Conservation (phyloP, 2,888 invertebrate genomes). For the Marronus borbonicus region DNA sequence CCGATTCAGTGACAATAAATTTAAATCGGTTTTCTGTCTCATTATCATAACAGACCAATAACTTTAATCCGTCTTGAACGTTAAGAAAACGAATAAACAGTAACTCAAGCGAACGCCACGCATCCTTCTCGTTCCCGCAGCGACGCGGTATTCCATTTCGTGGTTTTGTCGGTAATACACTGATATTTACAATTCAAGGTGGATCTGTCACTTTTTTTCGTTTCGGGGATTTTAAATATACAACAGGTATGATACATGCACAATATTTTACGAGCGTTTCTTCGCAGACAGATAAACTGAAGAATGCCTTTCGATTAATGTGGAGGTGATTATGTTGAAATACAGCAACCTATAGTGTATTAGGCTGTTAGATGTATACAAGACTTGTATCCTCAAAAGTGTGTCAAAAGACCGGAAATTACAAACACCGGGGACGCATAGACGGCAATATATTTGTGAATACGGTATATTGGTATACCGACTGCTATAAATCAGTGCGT, state of each 20-base stretch:
- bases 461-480: no score
- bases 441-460: no score
- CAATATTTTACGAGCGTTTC: not conserved
- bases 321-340: no score
- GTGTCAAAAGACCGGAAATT: no score
- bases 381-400: no score
- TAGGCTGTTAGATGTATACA: no score
- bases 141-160: not conserved
- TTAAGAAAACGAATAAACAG: slow-evolving; percentile 23
- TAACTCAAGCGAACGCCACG: not conserved
- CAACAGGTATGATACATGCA: slow-evolving; percentile 1
- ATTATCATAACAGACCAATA: slow-evolving; percentile 37
- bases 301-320: no score
- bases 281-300: not conserved
- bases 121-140: not conserved
- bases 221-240: slow-evolving; percentile 13
- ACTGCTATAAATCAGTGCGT: no score
- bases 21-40: slow-evolving; percentile 32
- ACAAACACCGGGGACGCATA: no score
- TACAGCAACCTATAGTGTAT: no score
- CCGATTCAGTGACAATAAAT: slow-evolving; percentile 22
- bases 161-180: slow-evolving; percentile 16
- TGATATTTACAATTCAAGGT: slow-evolving; percentile 38
- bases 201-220: slow-evolving; percentile 28
- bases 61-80: slow-evolving; percentile 35